Percentiles rank a stretch among this genome's conserved stretches.
Evolutionary conservation across 1,140 invertebrate genomes (phyloP).

Genomic region (Anastrepha obliqua): DNA sequence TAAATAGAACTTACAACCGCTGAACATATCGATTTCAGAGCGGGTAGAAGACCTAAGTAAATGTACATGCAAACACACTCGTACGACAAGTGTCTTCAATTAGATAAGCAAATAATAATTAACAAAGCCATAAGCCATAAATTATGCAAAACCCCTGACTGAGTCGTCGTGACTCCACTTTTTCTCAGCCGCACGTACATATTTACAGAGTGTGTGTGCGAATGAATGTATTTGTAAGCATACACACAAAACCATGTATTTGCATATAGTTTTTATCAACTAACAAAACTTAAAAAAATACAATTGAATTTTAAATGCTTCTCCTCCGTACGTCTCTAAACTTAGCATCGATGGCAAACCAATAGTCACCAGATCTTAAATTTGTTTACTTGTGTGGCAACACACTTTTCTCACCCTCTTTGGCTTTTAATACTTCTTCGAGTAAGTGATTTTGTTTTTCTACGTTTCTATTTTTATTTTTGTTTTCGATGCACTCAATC

Average conservation of each 20-base stretch:
- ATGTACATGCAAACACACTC: background rate
- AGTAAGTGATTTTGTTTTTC: constrained; percentile 13
- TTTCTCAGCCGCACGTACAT: background rate
- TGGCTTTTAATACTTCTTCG: background rate
- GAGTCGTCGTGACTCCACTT: background rate
- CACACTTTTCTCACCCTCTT: constrained; percentile 3
- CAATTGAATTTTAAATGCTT: background rate
- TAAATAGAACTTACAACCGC: constrained; percentile 1
- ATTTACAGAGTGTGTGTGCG: background rate
- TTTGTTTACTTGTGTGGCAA: constrained; percentile 17
- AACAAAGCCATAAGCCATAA: constrained; percentile 8
- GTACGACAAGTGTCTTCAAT: constrained; percentile 24
- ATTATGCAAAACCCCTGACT: constrained; percentile 1
- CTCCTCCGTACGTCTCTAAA: background rate
- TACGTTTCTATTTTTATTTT: background rate
- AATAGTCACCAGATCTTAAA: background rate
- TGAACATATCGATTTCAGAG: constrained; percentile 12
- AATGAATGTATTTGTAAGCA: background rate
- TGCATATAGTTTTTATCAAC: background rate
- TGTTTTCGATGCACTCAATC: constrained; percentile 29
- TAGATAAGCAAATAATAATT: constrained; percentile 33
- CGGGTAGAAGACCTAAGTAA: background rate
- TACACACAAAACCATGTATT: background rate
- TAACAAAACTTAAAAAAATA: background rate
- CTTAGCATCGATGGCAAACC: background rate